A percentile compares a stretch with the other conserved stretches of the same genome.
phyloP scores from a whole-genome alignment of 1,140 invertebrate genomes.

The Zaprionus gabonicus region DNA sequence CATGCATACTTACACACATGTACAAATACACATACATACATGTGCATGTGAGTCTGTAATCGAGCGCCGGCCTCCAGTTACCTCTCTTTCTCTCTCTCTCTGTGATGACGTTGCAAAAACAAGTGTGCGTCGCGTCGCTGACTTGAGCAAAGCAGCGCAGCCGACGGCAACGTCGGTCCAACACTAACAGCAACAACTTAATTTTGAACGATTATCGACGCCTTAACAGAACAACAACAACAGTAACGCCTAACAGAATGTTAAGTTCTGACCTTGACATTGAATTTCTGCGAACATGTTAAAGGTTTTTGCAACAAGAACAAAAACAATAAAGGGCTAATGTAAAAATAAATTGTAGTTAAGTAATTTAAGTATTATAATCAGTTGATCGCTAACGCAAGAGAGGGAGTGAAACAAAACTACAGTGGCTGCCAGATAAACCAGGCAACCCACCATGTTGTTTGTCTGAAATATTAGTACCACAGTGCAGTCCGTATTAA shows the following conservation, averaged over 20 bases:
- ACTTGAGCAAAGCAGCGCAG: constrained; percentile 8
- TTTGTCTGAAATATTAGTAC: neutral
- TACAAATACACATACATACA: constrained; percentile 15
- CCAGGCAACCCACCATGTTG: neutral
- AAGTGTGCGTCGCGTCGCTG: constrained; percentile 27
- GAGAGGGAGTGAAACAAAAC: neutral
- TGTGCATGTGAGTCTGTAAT: neutral
- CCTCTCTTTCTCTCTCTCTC: neutral
- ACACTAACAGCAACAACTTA: constrained; percentile 49
- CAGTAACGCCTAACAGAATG: constrained; percentile 27
- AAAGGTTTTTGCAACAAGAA: neutral
- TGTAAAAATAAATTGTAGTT: constrained; percentile 1
- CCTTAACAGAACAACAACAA: constrained; percentile 16
- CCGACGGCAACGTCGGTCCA: constrained; percentile 5
- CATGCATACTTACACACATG: constrained; percentile 22
- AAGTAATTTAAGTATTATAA: neutral
- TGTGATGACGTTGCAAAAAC: constrained; percentile 57
- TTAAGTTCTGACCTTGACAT: constrained; percentile 1
- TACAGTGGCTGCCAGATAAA: neutral
- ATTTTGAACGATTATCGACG: constrained; percentile 68
- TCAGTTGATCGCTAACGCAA: neutral
- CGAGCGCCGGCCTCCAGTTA: constrained; percentile 18
- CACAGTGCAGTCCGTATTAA: neutral
- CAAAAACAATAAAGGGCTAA: neutral
- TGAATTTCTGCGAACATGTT: neutral